Evolutionary conservation across 2,888 invertebrate species (phyloP), one percentile per base, ranked within the genome.

Genomic region (Danaus chrysippus): DNA sequence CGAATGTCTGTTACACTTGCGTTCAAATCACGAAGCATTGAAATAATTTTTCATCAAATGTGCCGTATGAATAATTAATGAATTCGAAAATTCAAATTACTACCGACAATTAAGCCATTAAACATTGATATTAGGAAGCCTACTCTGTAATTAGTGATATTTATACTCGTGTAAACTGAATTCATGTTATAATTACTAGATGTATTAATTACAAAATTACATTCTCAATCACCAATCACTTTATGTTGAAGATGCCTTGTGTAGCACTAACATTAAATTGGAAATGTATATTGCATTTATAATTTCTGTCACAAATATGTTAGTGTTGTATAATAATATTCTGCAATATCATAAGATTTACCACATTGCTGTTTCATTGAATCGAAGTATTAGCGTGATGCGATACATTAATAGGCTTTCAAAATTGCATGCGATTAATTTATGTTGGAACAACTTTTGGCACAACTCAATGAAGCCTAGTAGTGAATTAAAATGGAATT

Each of bases 391-490:
- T 69, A 56, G 69, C 69, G 69, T 69, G 69, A 66, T 66, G 56
- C 62, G 54, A 63, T 66, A 68, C 68, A 70, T 69, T 70, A 69
- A 69, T 65, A 41, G 65, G 59, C 53, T 68, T 62, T 67, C 66
- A 69, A 70, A n/a, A 72, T 68, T 66, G 66, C 70, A 70, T 68
- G 70, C 72, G 68, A 70, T 66, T 68, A 69, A 72, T 69, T 72
- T 71, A 65, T 65, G 67, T 68, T 64, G 63, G 64, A 72, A 34
- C 23, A 34, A 72, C 70, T 70, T 70, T 68, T 65, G 68, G 64
- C 66, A 68, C 67, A 67, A 67, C 64, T 69, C 67, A 68, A 70
- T 67, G 66, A 68, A 66, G 66, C 61, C 61, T 64, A 60, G 64
- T 66, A 58, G 68, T 57, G 55, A 64, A 61, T 65, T 64, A 66